phyloP scores from a whole-genome alignment of 2,113 vertebrate genomes.

The Thermophis baileyi region DNA sequence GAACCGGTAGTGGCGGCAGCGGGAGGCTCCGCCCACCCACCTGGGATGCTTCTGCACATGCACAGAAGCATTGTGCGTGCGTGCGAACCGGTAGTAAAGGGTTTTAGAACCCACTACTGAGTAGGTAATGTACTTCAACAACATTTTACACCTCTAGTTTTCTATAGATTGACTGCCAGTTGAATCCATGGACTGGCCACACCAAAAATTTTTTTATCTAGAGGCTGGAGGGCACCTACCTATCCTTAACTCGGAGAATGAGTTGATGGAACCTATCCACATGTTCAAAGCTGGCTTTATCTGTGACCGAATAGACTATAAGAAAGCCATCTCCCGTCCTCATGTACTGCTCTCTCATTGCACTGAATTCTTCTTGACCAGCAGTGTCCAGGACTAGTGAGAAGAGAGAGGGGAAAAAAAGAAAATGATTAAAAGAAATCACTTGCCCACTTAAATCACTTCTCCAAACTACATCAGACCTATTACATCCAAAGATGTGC shows the following conservation, averaged over 20 bases:
- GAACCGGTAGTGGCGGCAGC: too few relatives aligned
- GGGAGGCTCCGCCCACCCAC: too few relatives aligned
- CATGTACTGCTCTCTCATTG: slow-evolving; percentile 99
- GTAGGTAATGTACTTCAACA: neutral
- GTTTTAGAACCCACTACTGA: too few relatives aligned
- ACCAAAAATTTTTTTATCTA: rapidly evolving
- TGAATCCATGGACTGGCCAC: neutral
- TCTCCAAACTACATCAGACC: neutral
- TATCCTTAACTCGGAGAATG: slow-evolving; percentile 97
- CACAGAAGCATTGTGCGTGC: too few relatives aligned
- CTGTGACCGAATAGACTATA: slow-evolving; percentile 94
- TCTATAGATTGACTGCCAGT: neutral
- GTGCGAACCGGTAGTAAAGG: too few relatives aligned
- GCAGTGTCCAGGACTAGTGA: slow-evolving; percentile 91
- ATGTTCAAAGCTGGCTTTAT: slow-evolving; percentile 98
- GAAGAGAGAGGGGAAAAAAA: neutral
- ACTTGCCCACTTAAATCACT: neutral
- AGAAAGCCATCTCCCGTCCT: slow-evolving; percentile 97
- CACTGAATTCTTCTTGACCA: slow-evolving; percentile 97
- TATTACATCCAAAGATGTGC: neutral
- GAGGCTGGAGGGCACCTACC: slow-evolving; percentile 67
- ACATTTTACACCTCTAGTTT: neutral
- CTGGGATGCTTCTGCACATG: too few relatives aligned
- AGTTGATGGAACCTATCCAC: slow-evolving; percentile 97
- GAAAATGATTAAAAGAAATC: neutral